Conservation (phyloP, 1,140 invertebrate species). For the Wiebesia pumilae region DNA sequence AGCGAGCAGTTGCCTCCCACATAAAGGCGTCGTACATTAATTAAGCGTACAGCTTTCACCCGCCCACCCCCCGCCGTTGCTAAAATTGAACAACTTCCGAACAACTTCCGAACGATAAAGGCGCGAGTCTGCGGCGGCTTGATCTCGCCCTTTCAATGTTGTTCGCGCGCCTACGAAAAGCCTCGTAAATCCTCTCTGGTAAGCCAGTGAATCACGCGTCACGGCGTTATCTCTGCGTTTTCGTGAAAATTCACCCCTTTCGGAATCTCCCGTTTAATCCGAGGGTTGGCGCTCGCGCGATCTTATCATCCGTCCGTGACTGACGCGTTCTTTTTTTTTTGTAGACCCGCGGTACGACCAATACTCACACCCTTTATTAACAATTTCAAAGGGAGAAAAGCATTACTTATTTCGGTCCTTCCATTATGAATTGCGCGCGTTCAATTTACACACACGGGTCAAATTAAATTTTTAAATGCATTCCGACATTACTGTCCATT, state of each 20-base stretch:
- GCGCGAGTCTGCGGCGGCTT: not conserved
- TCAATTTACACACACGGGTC: not conserved
- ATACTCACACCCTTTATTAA: not conserved
- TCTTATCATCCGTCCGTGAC: not conserved
- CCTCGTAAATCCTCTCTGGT: slow-evolving; percentile 9
- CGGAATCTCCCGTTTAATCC: not conserved
- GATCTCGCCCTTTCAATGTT: not conserved
- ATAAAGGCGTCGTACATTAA: slow-evolving; percentile 29
- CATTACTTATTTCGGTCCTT: not conserved
- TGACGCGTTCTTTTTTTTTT: too few relatives aligned
- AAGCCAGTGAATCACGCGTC: slow-evolving; percentile 25
- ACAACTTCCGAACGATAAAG: slow-evolving; percentile 37
- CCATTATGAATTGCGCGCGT: not conserved
- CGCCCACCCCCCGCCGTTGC: not conserved
- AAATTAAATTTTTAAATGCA: not conserved
- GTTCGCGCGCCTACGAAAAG: not conserved
- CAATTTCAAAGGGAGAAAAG: not conserved
- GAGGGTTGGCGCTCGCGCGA: not conserved
- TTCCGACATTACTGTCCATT: not conserved
- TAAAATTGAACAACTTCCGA: slow-evolving; percentile 35
- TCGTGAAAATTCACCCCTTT: not conserved
- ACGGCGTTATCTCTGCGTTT: not conserved
- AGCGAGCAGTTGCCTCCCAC: slow-evolving; percentile 26
- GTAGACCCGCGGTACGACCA: not conserved
- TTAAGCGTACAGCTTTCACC: not conserved